Percentiles rank a stretch among this genome's conserved stretches.
phyloP scores from a whole-genome alignment of 1,140 invertebrate species.

The Diuraphis noxia region DNA sequence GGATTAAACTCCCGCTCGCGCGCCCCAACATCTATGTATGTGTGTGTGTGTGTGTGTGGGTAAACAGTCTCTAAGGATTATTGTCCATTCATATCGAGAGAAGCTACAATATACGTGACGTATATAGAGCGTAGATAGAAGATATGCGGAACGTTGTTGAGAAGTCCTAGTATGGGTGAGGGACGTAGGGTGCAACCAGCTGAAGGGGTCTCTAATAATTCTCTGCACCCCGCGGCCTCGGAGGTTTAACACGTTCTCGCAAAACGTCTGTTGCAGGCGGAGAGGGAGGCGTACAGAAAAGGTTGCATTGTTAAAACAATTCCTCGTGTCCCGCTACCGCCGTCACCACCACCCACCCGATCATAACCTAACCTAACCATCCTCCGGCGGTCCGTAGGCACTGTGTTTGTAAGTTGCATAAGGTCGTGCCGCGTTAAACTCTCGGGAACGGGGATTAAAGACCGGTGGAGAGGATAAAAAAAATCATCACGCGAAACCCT shows the following conservation, averaged over 20 bases:
- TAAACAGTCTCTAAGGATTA: constrained; percentile 20
- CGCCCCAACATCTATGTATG: neutral
- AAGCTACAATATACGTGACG: neutral
- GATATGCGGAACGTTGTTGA: neutral
- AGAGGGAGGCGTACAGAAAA: neutral
- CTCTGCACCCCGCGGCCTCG: neutral
- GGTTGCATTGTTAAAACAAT: constrained; percentile 46
- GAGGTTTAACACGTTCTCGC: constrained; percentile 40
- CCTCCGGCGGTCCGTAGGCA: neutral
- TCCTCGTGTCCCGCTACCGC: neutral
- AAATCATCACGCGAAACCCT: neutral
- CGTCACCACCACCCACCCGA: neutral
- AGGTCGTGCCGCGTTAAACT: neutral
- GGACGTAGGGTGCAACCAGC: neutral
- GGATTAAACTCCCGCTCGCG: neutral
- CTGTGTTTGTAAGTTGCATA: neutral
- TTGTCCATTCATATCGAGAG: constrained; percentile 6
- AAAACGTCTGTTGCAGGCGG: neutral
- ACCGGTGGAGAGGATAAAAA: neutral
- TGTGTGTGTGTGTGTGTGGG: neutral
- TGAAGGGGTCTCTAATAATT: neutral
- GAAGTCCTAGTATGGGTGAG: neutral
- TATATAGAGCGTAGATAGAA: neutral
- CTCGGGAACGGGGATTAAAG: neutral
- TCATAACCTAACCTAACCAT: neutral